A percentile compares a stretch with the other conserved stretches of the same genome.
phyloP scores from a whole-genome alignment of 2,113 vertebrate genomes.

The Tursiops truncatus region DNA sequence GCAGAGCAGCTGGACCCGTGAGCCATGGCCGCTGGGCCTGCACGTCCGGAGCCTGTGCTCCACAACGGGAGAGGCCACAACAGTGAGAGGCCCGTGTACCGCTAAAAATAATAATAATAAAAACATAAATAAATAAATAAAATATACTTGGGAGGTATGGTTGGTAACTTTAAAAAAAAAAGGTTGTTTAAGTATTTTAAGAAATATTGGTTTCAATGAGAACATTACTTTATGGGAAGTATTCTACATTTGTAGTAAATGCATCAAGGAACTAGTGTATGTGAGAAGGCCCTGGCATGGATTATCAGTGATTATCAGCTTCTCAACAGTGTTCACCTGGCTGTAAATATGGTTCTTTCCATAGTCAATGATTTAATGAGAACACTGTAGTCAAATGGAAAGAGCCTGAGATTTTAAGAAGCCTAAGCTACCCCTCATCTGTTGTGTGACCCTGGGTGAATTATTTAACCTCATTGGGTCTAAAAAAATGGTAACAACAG shows the following conservation, averaged over 20 bases:
- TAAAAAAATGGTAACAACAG: background rate
- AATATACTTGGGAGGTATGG: no score
- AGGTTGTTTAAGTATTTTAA: slow-evolving; percentile 38
- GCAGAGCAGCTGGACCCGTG: no score
- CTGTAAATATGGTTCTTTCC: slow-evolving; percentile 65
- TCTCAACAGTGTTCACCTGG: slow-evolving; percentile 53
- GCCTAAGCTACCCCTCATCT: background rate
- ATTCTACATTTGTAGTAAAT: slow-evolving; percentile 43
- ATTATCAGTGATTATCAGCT: slow-evolving; percentile 72
- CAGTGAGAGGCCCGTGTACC: no score
- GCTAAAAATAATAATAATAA: no score
- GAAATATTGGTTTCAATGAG: slow-evolving; percentile 32
- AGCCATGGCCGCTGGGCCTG: no score
- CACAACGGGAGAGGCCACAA: no score
- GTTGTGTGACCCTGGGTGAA: background rate
- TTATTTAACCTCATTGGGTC: background rate
- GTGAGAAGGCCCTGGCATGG: slow-evolving; percentile 38
- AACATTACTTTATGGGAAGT: slow-evolving; percentile 39
- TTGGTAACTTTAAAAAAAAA: no score
- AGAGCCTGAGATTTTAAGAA: slow-evolving; percentile 23
- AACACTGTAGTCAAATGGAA: slow-evolving; percentile 26
- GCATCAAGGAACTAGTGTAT: slow-evolving; percentile 36
- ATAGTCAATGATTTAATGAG: slow-evolving; percentile 42
- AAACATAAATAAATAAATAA: no score
- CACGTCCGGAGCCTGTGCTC: no score